Base-by-base conservation (phyloP, 2,888 invertebrate species). In the Zonitis immaculata region DNA sequence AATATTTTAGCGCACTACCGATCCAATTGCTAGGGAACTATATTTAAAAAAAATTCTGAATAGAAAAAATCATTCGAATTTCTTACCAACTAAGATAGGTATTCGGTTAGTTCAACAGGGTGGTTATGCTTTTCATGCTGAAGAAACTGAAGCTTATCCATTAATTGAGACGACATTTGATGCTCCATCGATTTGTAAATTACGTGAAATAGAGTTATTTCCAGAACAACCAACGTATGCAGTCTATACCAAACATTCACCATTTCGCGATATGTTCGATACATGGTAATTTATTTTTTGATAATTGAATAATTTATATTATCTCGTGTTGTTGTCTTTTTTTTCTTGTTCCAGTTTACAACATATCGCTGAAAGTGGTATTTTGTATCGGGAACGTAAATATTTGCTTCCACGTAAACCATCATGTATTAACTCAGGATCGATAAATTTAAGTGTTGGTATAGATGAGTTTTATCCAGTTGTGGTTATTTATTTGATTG, bases 1-100 rank as follows among this genome's bases (percentile, higher is more conserved):
- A 44, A 25, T 6, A 20, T 63, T 64, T 44, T 51, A 69, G 69
- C 54, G 56, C 25, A 61, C 67, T 3, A 66, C 59, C 6, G 85
- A 87, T 65, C 80, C 81, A 1, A 73, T 79, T 18, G 80, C 83
- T 2, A 68, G 78, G 55, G 76, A 82, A 61, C 71, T 87, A 20
- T 84, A 82, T 65, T 70, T 77, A 4, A 80, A 77, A 62, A 86
- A 84, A 72, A 79, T 87, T n/a, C 8, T 66, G 2, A 47, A 49
- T 1, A 52, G 45, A 18, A 44, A 52, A 5, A 68, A 68, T 44
- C 47, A 39, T 1, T 59, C 65, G 1, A 66, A 68, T 43, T 72
- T 70, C 54, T 43, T 69, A 2, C n/a, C 56, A n/a, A 62, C 66
- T 0, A 51, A 60, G 12, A 51, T 63, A 26, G 74, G 74, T 16